Percentiles rank a stretch among this genome's conserved stretches.
Conservation (phyloP, 2,888 invertebrate genomes). For the Choristoneura rosaceana region DNA sequence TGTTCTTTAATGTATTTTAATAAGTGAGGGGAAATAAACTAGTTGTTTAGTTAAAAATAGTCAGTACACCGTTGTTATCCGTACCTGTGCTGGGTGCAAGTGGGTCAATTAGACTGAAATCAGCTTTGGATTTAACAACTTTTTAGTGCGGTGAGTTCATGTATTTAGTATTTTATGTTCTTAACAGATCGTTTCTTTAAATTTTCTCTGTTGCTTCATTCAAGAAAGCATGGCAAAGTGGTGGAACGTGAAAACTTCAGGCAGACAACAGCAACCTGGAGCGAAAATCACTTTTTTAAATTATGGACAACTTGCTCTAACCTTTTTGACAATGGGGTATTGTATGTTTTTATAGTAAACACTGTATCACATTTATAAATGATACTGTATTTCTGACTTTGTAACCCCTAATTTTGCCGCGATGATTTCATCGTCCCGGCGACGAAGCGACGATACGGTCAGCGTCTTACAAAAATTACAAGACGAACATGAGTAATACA, state of each 20-base stretch:
- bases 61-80: not conserved
- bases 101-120: not conserved
- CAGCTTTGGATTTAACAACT: conserved; percentile 13
- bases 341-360: not conserved
- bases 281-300: too few relatives aligned
- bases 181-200: not conserved
- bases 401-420: conserved; percentile 37
- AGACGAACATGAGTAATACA: conserved; percentile 36
- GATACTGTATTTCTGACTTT: conserved; percentile 9
- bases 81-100: conserved; percentile 20
- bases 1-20: not conserved
- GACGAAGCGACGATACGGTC: conserved; percentile 21
- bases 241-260: too few relatives aligned
- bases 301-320: too few relatives aligned
- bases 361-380: not conserved
- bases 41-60: not conserved
- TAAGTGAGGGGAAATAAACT: not conserved
- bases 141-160: not conserved
- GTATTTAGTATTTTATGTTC: not conserved
- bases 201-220: not conserved
- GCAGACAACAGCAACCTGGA: too few relatives aligned
- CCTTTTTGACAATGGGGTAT: not conserved
- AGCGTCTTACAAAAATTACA: conserved; percentile 15
- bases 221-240: not conserved
- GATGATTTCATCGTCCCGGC: conserved; percentile 36